phyloP scores from a whole-genome alignment of 2,888 invertebrate species.

The Cordilura impudica region DNA sequence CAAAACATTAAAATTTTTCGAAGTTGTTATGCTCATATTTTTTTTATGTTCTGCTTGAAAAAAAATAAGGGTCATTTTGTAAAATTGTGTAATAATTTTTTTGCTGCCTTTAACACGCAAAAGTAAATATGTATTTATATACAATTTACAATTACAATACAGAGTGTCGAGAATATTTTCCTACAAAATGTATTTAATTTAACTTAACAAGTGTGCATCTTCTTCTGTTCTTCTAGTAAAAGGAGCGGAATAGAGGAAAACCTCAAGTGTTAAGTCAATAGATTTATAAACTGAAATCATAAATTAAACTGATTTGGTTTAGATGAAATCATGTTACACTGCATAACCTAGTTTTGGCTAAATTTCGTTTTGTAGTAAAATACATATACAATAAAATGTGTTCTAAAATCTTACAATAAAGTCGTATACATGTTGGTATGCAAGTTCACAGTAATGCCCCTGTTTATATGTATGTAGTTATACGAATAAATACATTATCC shows the following conservation, averaged over 20 bases:
- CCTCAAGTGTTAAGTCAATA: too few relatives aligned
- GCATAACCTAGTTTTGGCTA: too few relatives aligned
- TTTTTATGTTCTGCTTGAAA: neutral
- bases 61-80: slow-evolving; percentile 12
- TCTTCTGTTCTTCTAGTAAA: too few relatives aligned
- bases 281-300: too few relatives aligned
- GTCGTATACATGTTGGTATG: slow-evolving; percentile 28
- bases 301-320: neutral
- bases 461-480: neutral
- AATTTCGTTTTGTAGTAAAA: too few relatives aligned
- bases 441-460: slow-evolving; percentile 21
- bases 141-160: neutral
- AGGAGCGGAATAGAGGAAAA: too few relatives aligned
- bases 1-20: neutral
- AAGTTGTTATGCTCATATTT: slow-evolving; percentile 26
- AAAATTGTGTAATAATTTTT: slow-evolving; percentile 2
- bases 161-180: neutral
- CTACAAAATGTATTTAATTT: neutral
- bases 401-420: slow-evolving; percentile 37
- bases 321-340: neutral
- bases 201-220: too few relatives aligned
- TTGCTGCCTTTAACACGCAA: neutral
- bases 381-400: neutral
- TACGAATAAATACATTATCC: neutral
- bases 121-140: neutral